phyloP scores from a whole-genome alignment of 37 sponge, comb jelly and placozoan species.

The Mnemiopsis leidyi region DNA sequence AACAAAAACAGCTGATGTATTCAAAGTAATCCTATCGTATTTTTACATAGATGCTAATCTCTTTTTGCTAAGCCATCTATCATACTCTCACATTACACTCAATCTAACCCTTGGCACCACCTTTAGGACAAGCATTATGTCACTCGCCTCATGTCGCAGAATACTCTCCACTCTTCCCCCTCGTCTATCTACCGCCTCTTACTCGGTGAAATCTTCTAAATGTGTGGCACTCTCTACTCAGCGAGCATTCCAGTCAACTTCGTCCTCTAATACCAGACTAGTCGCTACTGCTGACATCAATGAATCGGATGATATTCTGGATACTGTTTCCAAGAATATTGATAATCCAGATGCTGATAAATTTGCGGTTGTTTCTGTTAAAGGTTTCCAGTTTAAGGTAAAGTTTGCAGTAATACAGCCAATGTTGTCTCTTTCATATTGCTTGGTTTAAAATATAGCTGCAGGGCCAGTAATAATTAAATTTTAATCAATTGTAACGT shows the following conservation, averaged over 20 bases:
- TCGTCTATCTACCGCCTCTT: not conserved
- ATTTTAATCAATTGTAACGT: too few relatives aligned
- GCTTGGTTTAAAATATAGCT: too few relatives aligned
- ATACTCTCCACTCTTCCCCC: not conserved
- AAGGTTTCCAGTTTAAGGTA: slow-evolving; percentile 32
- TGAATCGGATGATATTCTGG: slow-evolving; percentile 8
- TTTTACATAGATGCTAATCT: too few relatives aligned
- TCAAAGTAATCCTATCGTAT: too few relatives aligned
- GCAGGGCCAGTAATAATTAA: too few relatives aligned
- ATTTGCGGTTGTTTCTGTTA: slow-evolving; percentile 40
- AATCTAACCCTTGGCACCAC: too few relatives aligned
- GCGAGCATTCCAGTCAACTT: not conserved
- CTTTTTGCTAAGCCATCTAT: too few relatives aligned
- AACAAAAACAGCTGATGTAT: too few relatives aligned
- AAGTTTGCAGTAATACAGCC: too few relatives aligned
- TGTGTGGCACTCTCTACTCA: not conserved
- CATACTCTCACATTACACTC: too few relatives aligned
- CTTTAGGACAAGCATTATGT: not conserved
- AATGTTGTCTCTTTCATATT: too few relatives aligned
- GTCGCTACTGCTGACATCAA: not conserved
- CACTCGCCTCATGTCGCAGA: not conserved
- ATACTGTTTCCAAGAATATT: slow-evolving; percentile 18
- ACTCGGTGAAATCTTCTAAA: not conserved
- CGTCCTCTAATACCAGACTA: not conserved
- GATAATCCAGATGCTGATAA: not conserved